Percentiles rank a stretch among this genome's conserved stretches.
These are phyloP conservation scores for Nycticryphes semicollaris DNA, from an alignment of 2,113 vertebrate species.

Conservation along the genomic window DNA sequence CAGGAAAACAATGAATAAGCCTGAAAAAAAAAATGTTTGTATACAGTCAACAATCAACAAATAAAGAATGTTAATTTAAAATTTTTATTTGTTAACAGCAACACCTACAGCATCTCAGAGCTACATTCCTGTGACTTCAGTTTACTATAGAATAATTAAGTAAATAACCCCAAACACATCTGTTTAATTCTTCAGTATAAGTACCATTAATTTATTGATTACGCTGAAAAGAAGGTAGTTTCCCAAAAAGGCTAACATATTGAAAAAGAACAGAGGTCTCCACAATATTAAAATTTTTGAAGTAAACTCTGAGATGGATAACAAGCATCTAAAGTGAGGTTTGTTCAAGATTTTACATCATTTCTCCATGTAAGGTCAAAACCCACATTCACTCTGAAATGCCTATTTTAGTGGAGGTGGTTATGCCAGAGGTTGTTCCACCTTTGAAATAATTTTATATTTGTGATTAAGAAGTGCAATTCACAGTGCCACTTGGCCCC, in stretches of 20 bases:
- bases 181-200: neutral
- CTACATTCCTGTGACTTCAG: neutral
- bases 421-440: neutral
- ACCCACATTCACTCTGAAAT: neutral
- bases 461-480: neutral
- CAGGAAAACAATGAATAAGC: neutral
- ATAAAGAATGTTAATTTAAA: neutral
- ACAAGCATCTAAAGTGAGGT: neutral
- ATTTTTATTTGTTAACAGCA: neutral
- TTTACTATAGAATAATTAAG: neutral
- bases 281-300: neutral
- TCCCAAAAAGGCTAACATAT: neutral
- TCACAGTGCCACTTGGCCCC: neutral
- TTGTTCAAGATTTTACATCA: neutral
- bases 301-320: neutral
- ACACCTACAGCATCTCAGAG: neutral
- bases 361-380: neutral
- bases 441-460: neutral
- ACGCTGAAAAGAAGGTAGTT: neutral
- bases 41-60: neutral
- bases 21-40: neutral
- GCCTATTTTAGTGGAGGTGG: neutral
- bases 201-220: neutral
- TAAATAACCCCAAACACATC: neutral
- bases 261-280: neutral